Evolutionary conservation across 2,797 vertebrate genomes (phyloP).

Genomic region (Podarcis lilfordi): DNA sequence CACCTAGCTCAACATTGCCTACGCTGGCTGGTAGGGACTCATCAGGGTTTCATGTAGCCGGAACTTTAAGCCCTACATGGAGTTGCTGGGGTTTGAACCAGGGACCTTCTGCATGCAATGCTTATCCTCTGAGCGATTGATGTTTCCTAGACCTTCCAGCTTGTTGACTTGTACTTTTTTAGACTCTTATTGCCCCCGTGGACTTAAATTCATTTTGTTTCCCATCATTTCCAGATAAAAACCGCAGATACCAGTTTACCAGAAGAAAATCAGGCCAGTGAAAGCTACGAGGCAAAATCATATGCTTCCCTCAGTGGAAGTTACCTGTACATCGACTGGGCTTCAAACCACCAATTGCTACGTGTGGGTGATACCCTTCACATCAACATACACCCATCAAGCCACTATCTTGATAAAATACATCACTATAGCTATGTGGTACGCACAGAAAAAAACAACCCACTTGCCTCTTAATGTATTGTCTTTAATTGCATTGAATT

Average conservation of each 20-base stretch:
- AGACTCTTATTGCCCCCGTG: too few relatives aligned
- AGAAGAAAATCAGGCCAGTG: constrained; percentile 79
- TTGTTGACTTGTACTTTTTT: neutral
- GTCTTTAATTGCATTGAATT: constrained; percentile 8
- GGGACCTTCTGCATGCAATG: neutral
- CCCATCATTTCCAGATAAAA: constrained; percentile 77
- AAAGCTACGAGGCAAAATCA: constrained; percentile 74
- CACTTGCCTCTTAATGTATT: constrained; percentile 16
- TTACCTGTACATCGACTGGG: constrained; percentile 89
- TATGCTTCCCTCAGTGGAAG: constrained; percentile 88
- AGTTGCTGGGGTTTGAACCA: neutral
- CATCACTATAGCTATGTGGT: constrained; percentile 89
- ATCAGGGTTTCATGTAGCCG: too few relatives aligned
- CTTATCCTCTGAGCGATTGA: neutral
- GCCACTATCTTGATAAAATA: constrained; percentile 79
- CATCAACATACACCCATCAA: constrained; percentile 80
- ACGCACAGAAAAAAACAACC: constrained; percentile 51
- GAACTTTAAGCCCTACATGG: too few relatives aligned
- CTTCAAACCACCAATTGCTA: constrained; percentile 68
- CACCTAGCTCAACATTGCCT: too few relatives aligned
- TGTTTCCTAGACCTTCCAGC: neutral
- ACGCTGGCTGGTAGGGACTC: too few relatives aligned
- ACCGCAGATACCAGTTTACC: constrained; percentile 79
- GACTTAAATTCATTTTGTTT: neutral
- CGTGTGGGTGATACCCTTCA: constrained; percentile 75